These are phyloP conservation scores for Redunca redunca DNA, from an alignment of 2,113 vertebrate genomes.

Conservation along the genomic window DNA sequence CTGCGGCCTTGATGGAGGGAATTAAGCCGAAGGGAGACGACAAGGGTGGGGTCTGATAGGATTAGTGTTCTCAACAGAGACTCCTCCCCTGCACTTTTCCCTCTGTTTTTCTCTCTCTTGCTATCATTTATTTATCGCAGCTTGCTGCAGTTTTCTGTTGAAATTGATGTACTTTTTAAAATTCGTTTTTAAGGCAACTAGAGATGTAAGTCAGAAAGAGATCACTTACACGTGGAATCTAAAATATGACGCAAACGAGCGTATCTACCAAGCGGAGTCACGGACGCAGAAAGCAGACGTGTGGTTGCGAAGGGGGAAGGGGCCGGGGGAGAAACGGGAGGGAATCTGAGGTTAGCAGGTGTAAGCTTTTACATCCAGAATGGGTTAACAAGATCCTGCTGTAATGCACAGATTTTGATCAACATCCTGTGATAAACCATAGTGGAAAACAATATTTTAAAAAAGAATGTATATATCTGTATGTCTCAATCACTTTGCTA, in stretches of 20 bases:
- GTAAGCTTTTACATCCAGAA: not conserved
- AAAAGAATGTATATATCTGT: not conserved
- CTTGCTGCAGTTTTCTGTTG: not conserved
- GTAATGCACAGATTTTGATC: not conserved
- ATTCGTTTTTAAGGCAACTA: not conserved
- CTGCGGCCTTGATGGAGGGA: not conserved
- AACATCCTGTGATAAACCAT: not conserved
- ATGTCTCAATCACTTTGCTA: not conserved
- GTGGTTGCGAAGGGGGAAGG: not conserved
- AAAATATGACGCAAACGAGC: not conserved
- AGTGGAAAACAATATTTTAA: not conserved
- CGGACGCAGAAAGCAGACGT: not conserved
- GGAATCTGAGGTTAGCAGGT: not conserved
- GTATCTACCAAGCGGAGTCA: not conserved
- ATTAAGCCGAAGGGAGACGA: too few species aligned
- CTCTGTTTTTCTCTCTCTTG: too few species aligned
- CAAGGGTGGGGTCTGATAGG: not conserved
- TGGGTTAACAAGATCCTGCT: not conserved
- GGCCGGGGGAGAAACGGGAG: not conserved
- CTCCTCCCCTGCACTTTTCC: fast-evolving
- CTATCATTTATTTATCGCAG: not conserved
- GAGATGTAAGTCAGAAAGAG: not conserved
- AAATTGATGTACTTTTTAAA: not conserved
- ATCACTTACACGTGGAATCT: not conserved
- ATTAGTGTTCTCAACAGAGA: fast-evolving